Base-by-base conservation (phyloP, 2,113 vertebrate genomes). In the Anolis sagrei region DNA sequence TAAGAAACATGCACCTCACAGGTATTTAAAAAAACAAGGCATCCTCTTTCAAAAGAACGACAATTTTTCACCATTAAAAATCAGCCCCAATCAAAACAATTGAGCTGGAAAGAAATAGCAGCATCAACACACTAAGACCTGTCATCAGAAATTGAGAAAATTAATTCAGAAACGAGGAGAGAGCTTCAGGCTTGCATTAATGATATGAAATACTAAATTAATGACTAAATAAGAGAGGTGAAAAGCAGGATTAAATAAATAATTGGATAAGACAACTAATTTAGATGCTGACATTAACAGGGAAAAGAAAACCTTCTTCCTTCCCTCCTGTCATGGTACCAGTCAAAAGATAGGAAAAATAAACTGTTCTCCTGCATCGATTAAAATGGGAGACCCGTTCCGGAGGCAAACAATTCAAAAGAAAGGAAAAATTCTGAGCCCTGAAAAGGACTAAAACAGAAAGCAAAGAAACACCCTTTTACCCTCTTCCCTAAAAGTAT, bases 161-260 rank as follows among this genome's bases (percentile, higher is more conserved):
- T 66, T 21, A 75, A 86, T 54, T 19, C 23, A 7, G 25, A 84
- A 84, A 76, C 74, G 39, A 79, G 32, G 76, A 79, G n/a, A 44
- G 19, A 62, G 77, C 84, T 79, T 29, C 77, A 79, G 76, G 77
- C 68, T 48, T 62, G 39, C n/a, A 79, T 64, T 86, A 80, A 79
- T 73, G 13, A 79, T 74, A 62, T 51, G 77, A 80, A 86, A 86
- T 81, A 74, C 82, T 80, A 86, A 64, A 64, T 66, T 80, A 74
- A 80, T n/a, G n/a, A 80, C 58, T 66, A 75, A 80, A 81, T 49
- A 86, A 86, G 39, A 64, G 58, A 80, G 70, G 69, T 86, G 69
- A 80, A 75, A 66, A 80, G 62, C n/a, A 80, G 58, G 77, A 81
- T 81, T 66, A 86, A 74, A 86, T 75, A 74, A 86, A 79, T 86